phyloP scores from a whole-genome alignment of 1,140 invertebrate genomes.

The Drosophila ohnishii region DNA sequence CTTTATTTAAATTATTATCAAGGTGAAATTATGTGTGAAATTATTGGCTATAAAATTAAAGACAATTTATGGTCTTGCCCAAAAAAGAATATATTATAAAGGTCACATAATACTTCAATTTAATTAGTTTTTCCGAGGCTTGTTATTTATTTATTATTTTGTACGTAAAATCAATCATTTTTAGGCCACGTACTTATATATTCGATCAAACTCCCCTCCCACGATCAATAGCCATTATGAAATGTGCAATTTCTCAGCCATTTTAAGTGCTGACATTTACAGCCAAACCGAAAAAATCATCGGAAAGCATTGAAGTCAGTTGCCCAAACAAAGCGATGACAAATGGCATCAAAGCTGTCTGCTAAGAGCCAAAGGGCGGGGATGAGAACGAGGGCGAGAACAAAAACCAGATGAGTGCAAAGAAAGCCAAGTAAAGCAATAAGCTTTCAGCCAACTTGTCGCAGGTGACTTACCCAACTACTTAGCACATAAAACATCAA shows the following conservation, averaged over 20 bases:
- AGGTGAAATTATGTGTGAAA: neutral
- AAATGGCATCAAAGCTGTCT: conserved; percentile 30
- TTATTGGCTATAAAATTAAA: neutral
- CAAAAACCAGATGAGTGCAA: conserved; percentile 21
- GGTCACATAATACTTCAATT: neutral
- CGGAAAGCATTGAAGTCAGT: conserved; percentile 6
- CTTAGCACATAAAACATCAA: conserved; percentile 63
- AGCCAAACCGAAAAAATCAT: conserved; percentile 8
- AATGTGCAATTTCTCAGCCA: conserved; percentile 16
- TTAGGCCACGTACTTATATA: neutral
- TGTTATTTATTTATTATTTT: neutral
- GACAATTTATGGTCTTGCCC: neutral
- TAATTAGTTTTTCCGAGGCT: neutral
- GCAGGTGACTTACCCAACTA: conserved; percentile 66
- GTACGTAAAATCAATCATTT: neutral
- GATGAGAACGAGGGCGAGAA: neutral
- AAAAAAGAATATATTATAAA: neutral
- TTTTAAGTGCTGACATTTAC: conserved; percentile 14
- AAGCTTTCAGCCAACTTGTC: conserved; percentile 62
- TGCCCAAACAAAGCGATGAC: conserved; percentile 30
- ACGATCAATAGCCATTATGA: neutral
- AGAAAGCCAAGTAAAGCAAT: conserved; percentile 27
- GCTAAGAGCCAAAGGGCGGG: neutral
- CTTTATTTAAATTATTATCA: too few relatives aligned
- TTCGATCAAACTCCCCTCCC: neutral